Evolutionary conservation across 1,140 invertebrate genomes (phyloP), one percentile per base, ranked within the genome.

Genomic region (Tetragonula clypearis): DNA sequence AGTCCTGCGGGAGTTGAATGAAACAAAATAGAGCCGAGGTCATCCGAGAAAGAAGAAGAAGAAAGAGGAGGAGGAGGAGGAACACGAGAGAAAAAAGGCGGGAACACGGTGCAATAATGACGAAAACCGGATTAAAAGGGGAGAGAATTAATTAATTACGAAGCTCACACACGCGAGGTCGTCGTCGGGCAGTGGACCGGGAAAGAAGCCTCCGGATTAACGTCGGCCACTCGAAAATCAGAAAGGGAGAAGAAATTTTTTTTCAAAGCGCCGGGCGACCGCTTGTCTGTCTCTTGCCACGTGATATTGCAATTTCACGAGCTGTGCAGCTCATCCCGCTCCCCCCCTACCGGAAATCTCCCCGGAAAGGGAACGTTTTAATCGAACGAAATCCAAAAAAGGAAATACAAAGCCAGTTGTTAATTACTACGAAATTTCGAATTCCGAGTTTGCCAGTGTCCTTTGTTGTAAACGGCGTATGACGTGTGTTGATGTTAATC

Each of bases 141-240:
- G 35, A 77, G 60, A 65, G 35, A 77, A 77, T 77, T 77, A 77
- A 77, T 77, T 77, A 77, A 77, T 77, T 77, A 77, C 56, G 74
- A 62, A 49, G 35, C 75, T 77, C 58, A 21, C 75, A 23, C 41
- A 49, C 41, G 0, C n/a, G n/a, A n/a, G 41, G 5, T 8, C 41
- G 5, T 58, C 35, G 35, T 23, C 17, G 1, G 5, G 30, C 26
- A 17, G 8, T 30, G 23, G 15, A 26, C 35, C 21, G 35, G 19
- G 60, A 49, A 77, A 77, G 58, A 77, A 49, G 30, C 75, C 14
- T 26, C 75, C 15, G 60, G 35, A 77, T 77, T 77, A 65, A 77
- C 60, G 75, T 62, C 35, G 75, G 41, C 65, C 65, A 77, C 75
- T 77, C 23, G 60, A 62, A 77, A 77, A 77, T 77, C 75, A 49